Percentiles rank a stretch among this genome's conserved stretches.
These are phyloP conservation scores for Pelvicachromis taeniatus DNA, from an alignment of 2,113 vertebrate species.

Conservation along the genomic window DNA sequence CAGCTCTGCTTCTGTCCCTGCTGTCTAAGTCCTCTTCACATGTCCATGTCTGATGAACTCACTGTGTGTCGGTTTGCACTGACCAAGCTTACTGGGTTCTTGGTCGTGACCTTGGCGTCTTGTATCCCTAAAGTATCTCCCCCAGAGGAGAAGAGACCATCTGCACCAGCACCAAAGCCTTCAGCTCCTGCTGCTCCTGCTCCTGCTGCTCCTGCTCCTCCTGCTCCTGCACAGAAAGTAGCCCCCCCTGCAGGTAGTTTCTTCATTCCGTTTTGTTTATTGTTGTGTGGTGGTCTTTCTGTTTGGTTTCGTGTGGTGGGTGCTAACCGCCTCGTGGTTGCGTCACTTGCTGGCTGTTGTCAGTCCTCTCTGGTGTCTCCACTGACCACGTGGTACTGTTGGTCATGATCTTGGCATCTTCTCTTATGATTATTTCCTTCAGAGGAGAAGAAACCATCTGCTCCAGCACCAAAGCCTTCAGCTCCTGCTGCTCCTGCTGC, in stretches of 20 bases:
- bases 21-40: no score
- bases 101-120: slow-evolving; percentile 19
- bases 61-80: no score
- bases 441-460: slow-evolving; percentile 40
- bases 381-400: not conserved
- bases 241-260: slow-evolving; percentile 25
- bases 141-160: slow-evolving; percentile 35
- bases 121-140: slow-evolving; percentile 34
- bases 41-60: no score
- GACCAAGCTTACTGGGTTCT: not conserved
- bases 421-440: slow-evolving; percentile 33
- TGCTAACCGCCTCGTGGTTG: not conserved
- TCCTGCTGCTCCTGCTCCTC: not conserved
- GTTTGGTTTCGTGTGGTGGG: not conserved
- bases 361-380: not conserved
- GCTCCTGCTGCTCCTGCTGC: not conserved
- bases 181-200: not conserved
- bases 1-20: no score
- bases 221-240: not conserved
- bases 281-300: not conserved
- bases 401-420: slow-evolving; percentile 35
- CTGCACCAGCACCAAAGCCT: slow-evolving; percentile 13
- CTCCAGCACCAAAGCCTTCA: not conserved
- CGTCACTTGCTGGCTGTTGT: not conserved
- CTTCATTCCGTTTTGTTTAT: not conserved